phyloP scores from a whole-genome alignment of 2,888 invertebrate species.

The Dexiosoma caninum region DNA sequence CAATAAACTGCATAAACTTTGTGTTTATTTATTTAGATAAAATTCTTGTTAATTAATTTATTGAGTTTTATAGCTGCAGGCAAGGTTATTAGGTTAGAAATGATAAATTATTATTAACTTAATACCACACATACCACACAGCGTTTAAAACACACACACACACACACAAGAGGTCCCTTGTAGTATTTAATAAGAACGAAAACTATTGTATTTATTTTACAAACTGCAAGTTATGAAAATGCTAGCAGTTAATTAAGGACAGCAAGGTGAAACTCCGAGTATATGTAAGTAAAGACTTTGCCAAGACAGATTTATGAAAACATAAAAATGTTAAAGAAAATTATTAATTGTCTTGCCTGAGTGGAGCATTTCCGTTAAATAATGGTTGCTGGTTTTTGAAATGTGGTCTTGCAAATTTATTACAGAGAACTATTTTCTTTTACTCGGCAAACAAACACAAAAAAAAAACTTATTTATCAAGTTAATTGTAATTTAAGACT shows the following conservation, averaged over 20 bases:
- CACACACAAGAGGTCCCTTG: neutral
- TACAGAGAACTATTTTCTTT: neutral
- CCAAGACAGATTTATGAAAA: slow-evolving; percentile 22
- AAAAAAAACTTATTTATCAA: neutral
- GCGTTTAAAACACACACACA: neutral
- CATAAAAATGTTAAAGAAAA: neutral
- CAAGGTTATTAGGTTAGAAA: slow-evolving; percentile 43
- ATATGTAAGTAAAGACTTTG: neutral
- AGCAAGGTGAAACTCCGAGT: neutral
- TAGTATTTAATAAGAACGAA: neutral
- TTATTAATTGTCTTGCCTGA: slow-evolving; percentile 16
- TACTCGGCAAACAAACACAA: too few relatives aligned
- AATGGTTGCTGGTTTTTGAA: slow-evolving; percentile 25
- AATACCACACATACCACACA: neutral
- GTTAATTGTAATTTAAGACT: slow-evolving; percentile 23
- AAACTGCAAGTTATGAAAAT: slow-evolving; percentile 4
- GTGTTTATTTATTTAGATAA: slow-evolving; percentile 28
- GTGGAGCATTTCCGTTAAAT: slow-evolving; percentile 6
- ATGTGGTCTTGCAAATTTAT: slow-evolving; percentile 16
- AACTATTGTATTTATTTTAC: slow-evolving; percentile 3
- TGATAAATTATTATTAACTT: slow-evolving; percentile 28
- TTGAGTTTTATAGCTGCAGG: slow-evolving; percentile 31
- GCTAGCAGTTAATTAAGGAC: slow-evolving; percentile 37
- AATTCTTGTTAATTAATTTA: slow-evolving; percentile 46
- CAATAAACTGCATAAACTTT: slow-evolving; percentile 14